Conservation (phyloP, 2,888 invertebrate species). For the Lasioglossum lativentre region DNA sequence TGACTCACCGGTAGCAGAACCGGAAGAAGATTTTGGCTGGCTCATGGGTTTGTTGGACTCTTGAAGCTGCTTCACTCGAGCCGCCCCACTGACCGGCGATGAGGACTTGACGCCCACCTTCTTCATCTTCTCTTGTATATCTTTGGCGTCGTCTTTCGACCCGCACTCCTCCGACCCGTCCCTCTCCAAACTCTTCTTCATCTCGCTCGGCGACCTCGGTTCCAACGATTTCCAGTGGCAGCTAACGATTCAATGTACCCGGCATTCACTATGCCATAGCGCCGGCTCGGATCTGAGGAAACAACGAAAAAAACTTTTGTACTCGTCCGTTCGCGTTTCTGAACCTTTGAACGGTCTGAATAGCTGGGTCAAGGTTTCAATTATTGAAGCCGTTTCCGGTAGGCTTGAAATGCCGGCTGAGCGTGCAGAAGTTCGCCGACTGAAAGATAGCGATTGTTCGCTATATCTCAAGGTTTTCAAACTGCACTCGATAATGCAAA, state of each 20-base stretch:
- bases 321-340: slow-evolving; percentile 3
- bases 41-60: slow-evolving; percentile 36
- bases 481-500: background rate
- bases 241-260: background rate
- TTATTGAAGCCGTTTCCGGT: slow-evolving; percentile 5
- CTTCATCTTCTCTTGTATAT: slow-evolving; percentile 76
- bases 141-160: slow-evolving; percentile 27
- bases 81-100: slow-evolving; percentile 75
- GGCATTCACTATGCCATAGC: slow-evolving; percentile 16
- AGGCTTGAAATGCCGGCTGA: background rate
- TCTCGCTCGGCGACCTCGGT: slow-evolving; percentile 4
- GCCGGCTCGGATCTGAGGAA: slow-evolving; percentile 25
- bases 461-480: background rate
- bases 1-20: slow-evolving; percentile 82
- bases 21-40: slow-evolving; percentile 66
- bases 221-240: background rate
- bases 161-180: slow-evolving; percentile 24
- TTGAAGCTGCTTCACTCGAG: slow-evolving; percentile 73
- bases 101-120: slow-evolving; percentile 74
- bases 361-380: slow-evolving; percentile 18
- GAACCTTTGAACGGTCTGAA: slow-evolving; percentile 1
- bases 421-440: background rate
- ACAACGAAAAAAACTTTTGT: slow-evolving; percentile 19
- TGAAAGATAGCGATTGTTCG: background rate
- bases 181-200: slow-evolving; percentile 37